Base-by-base conservation (phyloP, 1,140 invertebrate genomes). In the Drosophila ohnishii region DNA sequence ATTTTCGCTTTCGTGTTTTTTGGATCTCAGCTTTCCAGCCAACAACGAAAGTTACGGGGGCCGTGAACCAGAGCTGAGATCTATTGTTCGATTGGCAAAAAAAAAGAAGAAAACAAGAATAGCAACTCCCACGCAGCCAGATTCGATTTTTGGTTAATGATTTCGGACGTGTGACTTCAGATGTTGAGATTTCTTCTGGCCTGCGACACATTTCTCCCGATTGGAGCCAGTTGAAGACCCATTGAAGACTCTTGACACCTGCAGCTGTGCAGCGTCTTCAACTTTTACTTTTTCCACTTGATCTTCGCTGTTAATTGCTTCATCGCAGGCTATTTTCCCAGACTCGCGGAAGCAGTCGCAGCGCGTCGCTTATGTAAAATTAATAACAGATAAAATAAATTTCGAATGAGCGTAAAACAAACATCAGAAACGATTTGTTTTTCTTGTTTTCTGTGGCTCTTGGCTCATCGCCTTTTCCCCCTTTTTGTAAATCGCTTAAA, bases 381-480 rank as follows among this genome's bases (percentile, higher is more conserved):
- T 81, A 81, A 81, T 81, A 81, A 81, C 78, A 81, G 66, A 80
- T 80, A 55, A 80, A 80, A 81, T 81, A 77, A 76, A 80, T 80
- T 80, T 80, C 78, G 73, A 72, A 80, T 73, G 73, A 74, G 78
- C 78, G 76, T 81, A 81, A 81, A 81, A 73, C 78, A 79, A 81
- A 81, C 61, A 81, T 56, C 53, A 59, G 64, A 61, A 78, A 73
- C 56, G 76, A 64, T 60, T 79, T 62, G 51, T 51, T 71, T 69
- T 47, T 11, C 39, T 32, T 64, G 25, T 22, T 62, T 66, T 59
- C 2, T 28, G 28, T 16, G 51, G 34, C 22, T 19, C 25, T 28
- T 19, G 48, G 48, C n/a, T 51, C 48, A 51, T 51, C 48, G 48
- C 48, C 5, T 34, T 34, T 53, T 34, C 50, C 32, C 32, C 16